A percentile compares a stretch with the other conserved stretches of the same genome.
phyloP scores from a whole-genome alignment of 2,113 vertebrate species.

The Dromiciops gliroides region DNA sequence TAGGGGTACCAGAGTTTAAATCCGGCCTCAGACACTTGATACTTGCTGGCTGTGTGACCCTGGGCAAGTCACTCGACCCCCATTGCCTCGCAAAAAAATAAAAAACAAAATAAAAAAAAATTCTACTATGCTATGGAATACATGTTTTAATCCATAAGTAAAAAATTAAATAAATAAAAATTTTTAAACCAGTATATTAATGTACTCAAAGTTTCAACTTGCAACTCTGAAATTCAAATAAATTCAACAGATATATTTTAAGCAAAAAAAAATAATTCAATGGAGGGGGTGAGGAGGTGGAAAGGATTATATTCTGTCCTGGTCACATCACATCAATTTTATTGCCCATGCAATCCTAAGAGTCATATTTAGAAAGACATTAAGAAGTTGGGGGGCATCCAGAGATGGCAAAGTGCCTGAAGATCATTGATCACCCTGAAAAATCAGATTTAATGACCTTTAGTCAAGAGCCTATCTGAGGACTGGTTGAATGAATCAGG shows the following conservation, averaged over 20 bases:
- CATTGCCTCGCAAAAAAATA: too few relatives aligned
- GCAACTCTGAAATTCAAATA: background rate
- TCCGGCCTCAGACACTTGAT: too few relatives aligned
- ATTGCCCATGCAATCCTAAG: background rate
- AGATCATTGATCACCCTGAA: background rate
- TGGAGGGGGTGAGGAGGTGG: background rate
- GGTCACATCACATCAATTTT: background rate
- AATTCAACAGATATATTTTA: background rate
- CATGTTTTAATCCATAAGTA: background rate
- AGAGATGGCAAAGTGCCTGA: background rate
- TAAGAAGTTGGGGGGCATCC: background rate
- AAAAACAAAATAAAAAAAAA: too few relatives aligned
- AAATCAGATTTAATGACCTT: background rate
- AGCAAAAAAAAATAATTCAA: background rate
- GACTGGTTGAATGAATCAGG: background rate
- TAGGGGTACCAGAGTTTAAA: too few relatives aligned
- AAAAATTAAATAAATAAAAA: background rate
- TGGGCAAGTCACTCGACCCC: too few relatives aligned
- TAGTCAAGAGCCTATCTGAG: background rate
- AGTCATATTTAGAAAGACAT: background rate
- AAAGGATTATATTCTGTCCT: background rate
- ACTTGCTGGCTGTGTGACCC: too few relatives aligned
- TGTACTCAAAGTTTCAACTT: background rate
- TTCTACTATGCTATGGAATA: too few relatives aligned
- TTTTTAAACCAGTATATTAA: background rate